These are phyloP conservation scores for Tetropium fuscum DNA, from an alignment of 2,888 invertebrate species.

Conservation along the genomic window DNA sequence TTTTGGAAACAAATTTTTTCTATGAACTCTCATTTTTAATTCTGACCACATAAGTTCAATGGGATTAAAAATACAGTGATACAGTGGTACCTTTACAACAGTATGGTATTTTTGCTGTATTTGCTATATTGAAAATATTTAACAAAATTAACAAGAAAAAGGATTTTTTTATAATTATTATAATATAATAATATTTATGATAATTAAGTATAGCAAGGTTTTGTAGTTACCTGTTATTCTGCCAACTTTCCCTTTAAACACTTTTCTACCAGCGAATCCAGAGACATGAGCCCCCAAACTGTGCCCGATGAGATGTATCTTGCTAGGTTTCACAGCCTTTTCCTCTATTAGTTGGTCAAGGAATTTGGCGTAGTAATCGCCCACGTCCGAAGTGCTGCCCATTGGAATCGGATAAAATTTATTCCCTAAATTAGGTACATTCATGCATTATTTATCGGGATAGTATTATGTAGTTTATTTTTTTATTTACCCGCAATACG, in stretches of 20 bases:
- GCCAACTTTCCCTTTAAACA: slow-evolving; percentile 66
- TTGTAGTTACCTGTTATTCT: slow-evolving; percentile 72
- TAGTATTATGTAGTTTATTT: not conserved
- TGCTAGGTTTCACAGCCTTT: slow-evolving; percentile 57
- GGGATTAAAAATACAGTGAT: too few species aligned
- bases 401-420: slow-evolving; percentile 58
- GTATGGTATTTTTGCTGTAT: too few species aligned
- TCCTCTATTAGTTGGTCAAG: slow-evolving; percentile 60
- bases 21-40: too few species aligned
- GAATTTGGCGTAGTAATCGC: slow-evolving; percentile 67
- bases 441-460: not conserved
- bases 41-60: too few species aligned
- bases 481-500: slow-evolving; percentile 31
- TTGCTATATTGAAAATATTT: too few species aligned
- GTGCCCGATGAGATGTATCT: slow-evolving; percentile 71
- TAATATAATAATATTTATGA: too few species aligned
- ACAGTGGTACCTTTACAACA: too few species aligned
- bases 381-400: slow-evolving; percentile 66
- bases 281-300: slow-evolving; percentile 72
- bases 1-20: too few species aligned
- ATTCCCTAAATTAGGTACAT: slow-evolving; percentile 37
- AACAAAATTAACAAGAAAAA: too few species aligned
- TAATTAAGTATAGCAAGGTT: too few species aligned
- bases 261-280: slow-evolving; percentile 61
- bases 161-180: too few species aligned